phyloP scores from a whole-genome alignment of 2,797 vertebrate genomes.

The Enteromius viviparus region DNA sequence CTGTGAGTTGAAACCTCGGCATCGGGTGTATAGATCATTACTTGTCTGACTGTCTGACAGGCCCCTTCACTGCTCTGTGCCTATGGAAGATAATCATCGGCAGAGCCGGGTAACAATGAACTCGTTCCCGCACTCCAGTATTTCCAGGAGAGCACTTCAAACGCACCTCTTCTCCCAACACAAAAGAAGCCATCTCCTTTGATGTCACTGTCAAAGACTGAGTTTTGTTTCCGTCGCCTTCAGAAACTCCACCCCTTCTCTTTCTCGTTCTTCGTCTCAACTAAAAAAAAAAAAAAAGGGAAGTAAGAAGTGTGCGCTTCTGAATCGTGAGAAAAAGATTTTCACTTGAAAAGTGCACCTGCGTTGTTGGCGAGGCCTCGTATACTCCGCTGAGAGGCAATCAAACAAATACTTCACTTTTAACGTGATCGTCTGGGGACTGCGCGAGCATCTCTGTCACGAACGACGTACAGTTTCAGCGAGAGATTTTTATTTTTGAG shows the following conservation, averaged over 20 bases:
- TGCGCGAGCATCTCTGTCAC: conserved; percentile 34
- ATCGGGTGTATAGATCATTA: conserved; percentile 82
- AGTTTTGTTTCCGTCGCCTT: conserved; percentile 77
- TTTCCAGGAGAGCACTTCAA: conserved; percentile 81
- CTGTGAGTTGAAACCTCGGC: conserved; percentile 51
- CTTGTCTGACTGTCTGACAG: conserved; percentile 79
- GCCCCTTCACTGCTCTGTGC: conserved; percentile 73
- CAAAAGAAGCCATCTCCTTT: conserved; percentile 81
- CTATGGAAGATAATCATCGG: conserved; percentile 81
- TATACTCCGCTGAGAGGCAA: conserved; percentile 66
- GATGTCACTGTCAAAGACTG: conserved; percentile 82
- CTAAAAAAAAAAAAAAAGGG: conserved; percentile 23
- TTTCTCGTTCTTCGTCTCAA: conserved; percentile 39
- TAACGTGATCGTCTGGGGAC: conserved; percentile 43
- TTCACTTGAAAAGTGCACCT: conserved; percentile 79
- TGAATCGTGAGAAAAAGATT: conserved; percentile 75
- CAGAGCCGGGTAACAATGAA: conserved; percentile 78
- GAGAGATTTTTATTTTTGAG: conserved; percentile 38
- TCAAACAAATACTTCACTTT: conserved; percentile 59
- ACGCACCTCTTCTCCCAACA: conserved; percentile 78
- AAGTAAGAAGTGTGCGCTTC: conserved; percentile 67
- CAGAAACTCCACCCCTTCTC: conserved; percentile 74
- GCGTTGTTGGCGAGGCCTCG: conserved; percentile 70
- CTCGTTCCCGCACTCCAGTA: conserved; percentile 77
- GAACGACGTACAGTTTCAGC: conserved; percentile 22